phyloP scores from a whole-genome alignment of 2,797 vertebrate genomes.

The Hirundo rustica region DNA sequence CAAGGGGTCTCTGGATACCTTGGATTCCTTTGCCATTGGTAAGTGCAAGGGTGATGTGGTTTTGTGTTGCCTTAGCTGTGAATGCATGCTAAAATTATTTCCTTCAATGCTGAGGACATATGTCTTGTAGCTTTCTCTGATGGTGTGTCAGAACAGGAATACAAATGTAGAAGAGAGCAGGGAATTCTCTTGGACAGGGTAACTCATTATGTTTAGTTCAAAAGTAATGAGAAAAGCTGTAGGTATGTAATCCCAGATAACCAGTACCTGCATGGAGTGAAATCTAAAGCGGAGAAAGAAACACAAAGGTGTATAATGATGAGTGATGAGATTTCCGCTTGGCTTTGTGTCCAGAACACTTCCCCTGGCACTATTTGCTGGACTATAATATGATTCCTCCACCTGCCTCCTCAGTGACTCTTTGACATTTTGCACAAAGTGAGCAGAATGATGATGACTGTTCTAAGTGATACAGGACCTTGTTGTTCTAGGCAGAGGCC shows the following conservation, averaged over 20 bases:
- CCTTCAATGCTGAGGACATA: background rate
- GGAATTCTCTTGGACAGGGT: background rate
- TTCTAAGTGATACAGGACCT: background rate
- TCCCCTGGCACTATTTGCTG: background rate
- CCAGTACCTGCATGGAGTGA: background rate
- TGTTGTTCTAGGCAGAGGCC: background rate
- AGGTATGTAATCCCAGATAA: background rate
- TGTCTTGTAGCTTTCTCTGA: background rate
- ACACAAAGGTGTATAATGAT: background rate
- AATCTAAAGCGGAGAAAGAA: background rate
- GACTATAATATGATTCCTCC: background rate
- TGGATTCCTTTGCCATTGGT: conserved; percentile 86
- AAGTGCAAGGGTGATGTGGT: background rate
- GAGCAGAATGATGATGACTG: background rate
- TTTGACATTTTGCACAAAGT: background rate
- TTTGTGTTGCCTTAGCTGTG: background rate
- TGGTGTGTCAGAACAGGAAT: background rate
- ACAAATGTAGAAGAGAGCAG: background rate
- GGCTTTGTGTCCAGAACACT: background rate
- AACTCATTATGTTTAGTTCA: background rate
- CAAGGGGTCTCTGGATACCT: conserved; percentile 80
- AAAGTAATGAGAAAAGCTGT: background rate
- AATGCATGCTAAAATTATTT: background rate
- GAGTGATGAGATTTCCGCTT: background rate
- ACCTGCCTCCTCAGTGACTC: background rate